These are phyloP conservation scores for Conus ventricosus DNA, from an alignment of 1,140 invertebrate genomes.

Conservation along the genomic window DNA sequence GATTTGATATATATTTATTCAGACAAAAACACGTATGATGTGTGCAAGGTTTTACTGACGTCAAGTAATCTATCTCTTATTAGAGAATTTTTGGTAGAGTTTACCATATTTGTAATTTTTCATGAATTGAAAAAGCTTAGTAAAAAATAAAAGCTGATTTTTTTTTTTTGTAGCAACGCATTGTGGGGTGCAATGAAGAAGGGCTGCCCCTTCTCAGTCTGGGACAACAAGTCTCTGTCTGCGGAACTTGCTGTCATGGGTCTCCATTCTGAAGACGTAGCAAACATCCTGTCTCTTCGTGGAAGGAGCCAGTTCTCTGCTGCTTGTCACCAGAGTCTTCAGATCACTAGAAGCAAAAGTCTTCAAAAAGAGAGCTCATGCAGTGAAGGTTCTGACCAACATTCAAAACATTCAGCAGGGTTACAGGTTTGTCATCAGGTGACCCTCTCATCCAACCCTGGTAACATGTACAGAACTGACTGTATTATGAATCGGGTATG, in stretches of 20 bases:
- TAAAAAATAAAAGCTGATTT: not conserved
- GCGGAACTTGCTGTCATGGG: not conserved
- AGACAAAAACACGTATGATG: too few relatives aligned
- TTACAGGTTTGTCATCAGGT: not conserved
- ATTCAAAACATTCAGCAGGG: not conserved
- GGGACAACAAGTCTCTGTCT: conserved; percentile 19
- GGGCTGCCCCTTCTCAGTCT: conserved; percentile 26
- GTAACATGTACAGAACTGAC: not conserved
- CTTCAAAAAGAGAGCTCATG: not conserved
- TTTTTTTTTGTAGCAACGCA: conserved; percentile 13
- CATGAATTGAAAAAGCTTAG: too few relatives aligned
- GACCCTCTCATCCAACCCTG: not conserved
- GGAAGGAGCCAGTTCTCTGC: not conserved
- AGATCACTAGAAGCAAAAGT: not conserved
- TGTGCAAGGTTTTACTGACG: too few relatives aligned
- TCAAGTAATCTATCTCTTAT: too few relatives aligned
- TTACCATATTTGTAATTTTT: too few relatives aligned
- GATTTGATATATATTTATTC: too few relatives aligned
- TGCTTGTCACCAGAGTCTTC: conserved; percentile 5
- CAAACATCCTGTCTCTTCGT: not conserved
- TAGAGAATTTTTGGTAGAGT: too few relatives aligned
- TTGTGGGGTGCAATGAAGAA: conserved; percentile 29
- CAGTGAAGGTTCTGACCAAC: not conserved
- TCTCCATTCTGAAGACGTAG: not conserved
- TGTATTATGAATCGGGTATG: not conserved